A percentile compares a stretch with the other conserved stretches of the same genome.
Evolutionary conservation across 2,888 invertebrate genomes (phyloP).

Genomic region (Apodemia duryi): DNA sequence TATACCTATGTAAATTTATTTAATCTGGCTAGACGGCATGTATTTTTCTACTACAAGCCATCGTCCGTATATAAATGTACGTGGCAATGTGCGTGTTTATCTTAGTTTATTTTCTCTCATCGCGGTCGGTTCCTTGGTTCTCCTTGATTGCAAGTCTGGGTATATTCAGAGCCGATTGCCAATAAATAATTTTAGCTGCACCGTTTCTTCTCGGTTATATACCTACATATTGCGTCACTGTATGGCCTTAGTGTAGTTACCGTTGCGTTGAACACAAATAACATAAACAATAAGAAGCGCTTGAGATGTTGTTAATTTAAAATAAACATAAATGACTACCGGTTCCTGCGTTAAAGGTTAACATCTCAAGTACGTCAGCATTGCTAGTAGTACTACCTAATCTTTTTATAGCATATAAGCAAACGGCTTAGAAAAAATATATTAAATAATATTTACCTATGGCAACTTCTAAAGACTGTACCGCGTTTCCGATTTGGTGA

Average conservation of each 20-base stretch:
- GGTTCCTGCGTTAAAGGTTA: slow-evolving; percentile 2
- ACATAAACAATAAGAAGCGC: slow-evolving; percentile 39
- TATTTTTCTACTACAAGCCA: background rate
- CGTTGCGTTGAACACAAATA: slow-evolving; percentile 48
- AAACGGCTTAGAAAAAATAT: no score
- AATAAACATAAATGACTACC: slow-evolving; percentile 1
- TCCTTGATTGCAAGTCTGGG: slow-evolving; percentile 16
- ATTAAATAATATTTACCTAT: no score
- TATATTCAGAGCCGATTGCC: slow-evolving; percentile 19
- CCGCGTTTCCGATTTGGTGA: no score
- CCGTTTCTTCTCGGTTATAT: slow-evolving; percentile 28
- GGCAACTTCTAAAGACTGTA: no score
- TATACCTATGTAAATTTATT: no score
- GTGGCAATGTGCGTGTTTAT: background rate
- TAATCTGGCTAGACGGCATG: no score
- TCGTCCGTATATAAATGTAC: background rate
- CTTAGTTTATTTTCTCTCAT: slow-evolving; percentile 3
- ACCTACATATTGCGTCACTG: slow-evolving; percentile 43
- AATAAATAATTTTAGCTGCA: slow-evolving; percentile 26
- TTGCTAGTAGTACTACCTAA: background rate
- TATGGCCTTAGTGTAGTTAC: slow-evolving; percentile 43
- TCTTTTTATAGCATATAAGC: no score
- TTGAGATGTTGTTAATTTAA: slow-evolving; percentile 5
- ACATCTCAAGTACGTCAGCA: background rate
- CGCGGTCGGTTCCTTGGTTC: slow-evolving; percentile 18